Evolutionary conservation across 2,888 invertebrate genomes (phyloP).

Genomic region (Serrognathus titanus): DNA sequence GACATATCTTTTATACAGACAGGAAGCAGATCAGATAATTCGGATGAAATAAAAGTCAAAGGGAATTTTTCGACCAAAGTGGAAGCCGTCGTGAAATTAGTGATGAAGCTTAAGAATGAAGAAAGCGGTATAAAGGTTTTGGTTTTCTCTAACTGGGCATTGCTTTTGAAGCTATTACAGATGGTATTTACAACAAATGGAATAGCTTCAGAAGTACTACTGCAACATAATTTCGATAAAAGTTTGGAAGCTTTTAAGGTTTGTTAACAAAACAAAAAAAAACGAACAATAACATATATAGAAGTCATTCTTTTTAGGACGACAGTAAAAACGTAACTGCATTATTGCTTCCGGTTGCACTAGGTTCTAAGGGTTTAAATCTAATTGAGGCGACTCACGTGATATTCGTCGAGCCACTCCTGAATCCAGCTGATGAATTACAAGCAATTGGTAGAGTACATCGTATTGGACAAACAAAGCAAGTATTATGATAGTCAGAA

Average conservation of each 20-base stretch:
- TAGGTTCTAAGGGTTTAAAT: constrained; percentile 76
- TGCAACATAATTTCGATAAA: constrained; percentile 29
- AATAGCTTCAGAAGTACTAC: constrained; percentile 40
- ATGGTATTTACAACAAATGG: constrained; percentile 56
- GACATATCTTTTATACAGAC: constrained; percentile 52
- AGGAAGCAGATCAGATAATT: constrained; percentile 20
- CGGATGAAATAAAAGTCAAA: constrained; percentile 40
- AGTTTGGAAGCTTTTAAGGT: constrained; percentile 56
- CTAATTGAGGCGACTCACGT: constrained; percentile 76
- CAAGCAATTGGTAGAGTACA: constrained; percentile 78
- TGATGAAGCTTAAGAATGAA: constrained; percentile 53
- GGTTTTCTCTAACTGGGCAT: constrained; percentile 64
- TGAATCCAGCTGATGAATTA: constrained; percentile 68
- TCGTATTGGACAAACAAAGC: constrained; percentile 75
- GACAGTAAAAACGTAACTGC: constrained; percentile 49
- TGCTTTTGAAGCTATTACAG: constrained; percentile 53
- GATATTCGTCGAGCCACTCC: constrained; percentile 68
- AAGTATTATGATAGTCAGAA: constrained; percentile 15
- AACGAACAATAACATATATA: background rate
- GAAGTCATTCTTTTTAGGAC: constrained; percentile 4
- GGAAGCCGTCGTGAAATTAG: constrained; percentile 57
- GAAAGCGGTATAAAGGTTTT: constrained; percentile 63
- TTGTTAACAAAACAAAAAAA: constrained; percentile 7
- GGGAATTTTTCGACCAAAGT: constrained; percentile 73
- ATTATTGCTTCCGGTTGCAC: constrained; percentile 63